Conservation (phyloP, 1,140 invertebrate species). For the Megalonaias nervosa region DNA sequence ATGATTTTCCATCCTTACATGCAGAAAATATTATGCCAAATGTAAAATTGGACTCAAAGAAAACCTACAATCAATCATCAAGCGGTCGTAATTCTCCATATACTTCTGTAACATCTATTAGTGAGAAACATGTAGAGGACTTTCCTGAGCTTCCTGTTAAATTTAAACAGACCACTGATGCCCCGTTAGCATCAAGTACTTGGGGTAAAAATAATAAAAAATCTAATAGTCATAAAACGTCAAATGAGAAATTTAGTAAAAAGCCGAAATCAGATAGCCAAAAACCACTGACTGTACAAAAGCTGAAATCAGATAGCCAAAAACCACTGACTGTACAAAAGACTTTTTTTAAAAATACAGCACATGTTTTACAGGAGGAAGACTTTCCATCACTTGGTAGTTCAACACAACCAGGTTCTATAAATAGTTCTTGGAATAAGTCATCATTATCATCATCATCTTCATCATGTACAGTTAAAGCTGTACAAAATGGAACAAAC, state of each 20-base stretch:
- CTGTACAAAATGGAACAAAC: conserved; percentile 16
- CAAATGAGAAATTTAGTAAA: conserved; percentile 13
- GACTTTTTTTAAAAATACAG: no score
- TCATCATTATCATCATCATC: no score
- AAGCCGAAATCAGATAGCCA: conserved; percentile 14
- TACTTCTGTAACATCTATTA: conserved; percentile 1
- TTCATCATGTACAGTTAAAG: background rate
- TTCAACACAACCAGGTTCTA: no score
- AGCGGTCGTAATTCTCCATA: conserved; percentile 9
- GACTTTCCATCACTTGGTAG: no score
- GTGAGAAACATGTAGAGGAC: conserved; percentile 32
- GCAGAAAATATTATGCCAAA: no score
- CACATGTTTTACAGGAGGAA: no score
- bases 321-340: conserved; percentile 26
- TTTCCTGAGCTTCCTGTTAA: conserved; percentile 42
- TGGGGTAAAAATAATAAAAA: conserved; percentile 4
- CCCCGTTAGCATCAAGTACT: background rate
- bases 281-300: conserved; percentile 33
- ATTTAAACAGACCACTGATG: conserved; percentile 2
- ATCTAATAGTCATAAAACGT: background rate
- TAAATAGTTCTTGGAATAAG: no score
- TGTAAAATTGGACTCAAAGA: no score
- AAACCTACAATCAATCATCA: no score
- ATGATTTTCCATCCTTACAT: conserved; percentile 61
- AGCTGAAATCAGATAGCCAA: conserved; percentile 12